Evolutionary conservation across 2,888 invertebrate species (phyloP), one percentile per base, ranked within the genome.

Genomic region (Cotesia congregata): DNA sequence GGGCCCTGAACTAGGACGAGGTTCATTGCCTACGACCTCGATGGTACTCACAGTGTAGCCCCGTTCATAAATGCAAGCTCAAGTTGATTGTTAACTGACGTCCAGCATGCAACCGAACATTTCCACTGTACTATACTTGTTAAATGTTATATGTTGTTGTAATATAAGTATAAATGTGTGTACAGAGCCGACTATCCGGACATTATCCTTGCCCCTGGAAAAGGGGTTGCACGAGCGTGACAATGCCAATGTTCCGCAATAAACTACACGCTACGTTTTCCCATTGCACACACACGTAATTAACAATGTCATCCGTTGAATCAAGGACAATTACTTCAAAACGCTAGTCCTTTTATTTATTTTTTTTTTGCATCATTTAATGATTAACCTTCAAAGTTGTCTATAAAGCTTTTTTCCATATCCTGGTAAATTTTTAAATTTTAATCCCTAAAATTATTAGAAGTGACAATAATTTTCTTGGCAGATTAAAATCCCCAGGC

Each of bases 1-100:
- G 83, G 85, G 81, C 86, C 87, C 84, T 88, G 88, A 86, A 87
- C 87, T 85, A 83, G 79, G 80, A 74, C 82, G 83, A 84, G 86
- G 86, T 87, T 88, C 88, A 87, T 87, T 87, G 86, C 80, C 87
- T 85, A 78, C 83, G 87, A 80, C 81, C 80, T 79, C 77, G 79
- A 72, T 59, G 71, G 38, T 40, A 72, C 74, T 75, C 76, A 79
- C 75, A 79, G 3, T 30, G 30, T 30, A 30, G 82, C 82, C 83
- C 84, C 85, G 85, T 86, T 86, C 86, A 87, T 86, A 86, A 87
- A 86, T 85, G 86, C 84, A 84, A 72, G 68, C 40, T 65, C 80
- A 79, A 79, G 80, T 79, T 82, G 84, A 86, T 85, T 81, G 84
- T 84, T 88, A 86, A 88, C 85, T 87, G 82, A 82, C 84, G 82